A percentile compares a stretch with the other conserved stretches of the same genome.
These are phyloP conservation scores for Epinephelus awoara DNA, from an alignment of 2,797 vertebrate species.

Conservation along the genomic window DNA sequence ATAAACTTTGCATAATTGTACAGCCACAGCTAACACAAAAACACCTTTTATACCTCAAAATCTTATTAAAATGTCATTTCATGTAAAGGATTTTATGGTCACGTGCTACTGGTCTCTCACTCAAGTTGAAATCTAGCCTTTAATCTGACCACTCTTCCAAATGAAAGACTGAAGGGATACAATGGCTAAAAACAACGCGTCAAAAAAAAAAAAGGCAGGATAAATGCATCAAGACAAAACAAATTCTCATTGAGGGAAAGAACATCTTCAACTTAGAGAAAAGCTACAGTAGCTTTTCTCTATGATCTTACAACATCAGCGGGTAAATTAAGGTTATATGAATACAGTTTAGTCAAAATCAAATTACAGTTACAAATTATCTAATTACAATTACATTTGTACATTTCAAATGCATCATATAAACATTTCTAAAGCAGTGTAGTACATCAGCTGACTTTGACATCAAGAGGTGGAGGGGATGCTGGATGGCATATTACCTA, in stretches of 20 bases:
- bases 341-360: background rate
- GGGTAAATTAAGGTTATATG: background rate
- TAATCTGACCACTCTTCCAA: constrained; percentile 55
- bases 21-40: background rate
- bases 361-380: too few species aligned
- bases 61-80: constrained; percentile 28
- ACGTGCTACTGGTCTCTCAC: constrained; percentile 21
- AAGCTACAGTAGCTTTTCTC: constrained; percentile 8
- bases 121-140: constrained; percentile 24
- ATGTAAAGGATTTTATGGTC: background rate
- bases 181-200: constrained; percentile 7
- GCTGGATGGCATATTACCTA: too few species aligned
- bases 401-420: too few species aligned
- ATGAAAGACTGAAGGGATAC: constrained; percentile 34
- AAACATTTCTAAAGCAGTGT: too few species aligned
- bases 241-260: constrained; percentile 11
- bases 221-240: constrained; percentile 16
- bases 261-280: background rate
- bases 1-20: background rate
- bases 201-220: background rate
- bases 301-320: background rate
- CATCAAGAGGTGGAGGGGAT: too few species aligned
- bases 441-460: too few species aligned
- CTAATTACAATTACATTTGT: too few species aligned
- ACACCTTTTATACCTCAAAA: constrained; percentile 11